phyloP scores from a whole-genome alignment of 1,140 invertebrate genomes.

The Subanguina moxae region DNA sequence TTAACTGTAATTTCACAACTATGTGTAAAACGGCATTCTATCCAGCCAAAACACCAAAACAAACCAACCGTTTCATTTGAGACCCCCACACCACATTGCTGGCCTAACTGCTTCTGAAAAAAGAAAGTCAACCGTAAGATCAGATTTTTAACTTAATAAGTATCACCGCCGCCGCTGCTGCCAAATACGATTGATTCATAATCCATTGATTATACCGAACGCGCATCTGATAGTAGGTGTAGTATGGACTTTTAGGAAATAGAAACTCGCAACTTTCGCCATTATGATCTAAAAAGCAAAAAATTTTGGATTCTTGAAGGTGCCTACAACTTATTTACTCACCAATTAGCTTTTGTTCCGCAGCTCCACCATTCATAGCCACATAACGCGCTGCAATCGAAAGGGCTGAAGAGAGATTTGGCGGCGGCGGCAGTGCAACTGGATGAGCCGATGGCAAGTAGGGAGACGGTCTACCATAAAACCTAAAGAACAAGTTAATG shows the following conservation, averaged over 20 bases:
- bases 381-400: constrained; percentile 27
- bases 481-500: background rate
- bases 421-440: constrained; percentile 17
- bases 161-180: background rate
- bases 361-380: constrained; percentile 20
- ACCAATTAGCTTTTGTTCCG: constrained; percentile 37
- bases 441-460: constrained; percentile 27
- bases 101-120: too few species aligned
- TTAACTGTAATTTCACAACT: too few species aligned
- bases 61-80: too few species aligned
- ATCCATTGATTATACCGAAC: constrained; percentile 35
- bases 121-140: background rate
- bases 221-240: constrained; percentile 30
- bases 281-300: constrained; percentile 25
- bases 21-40: too few species aligned
- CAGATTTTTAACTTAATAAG: background rate
- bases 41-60: too few species aligned
- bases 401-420: constrained; percentile 21
- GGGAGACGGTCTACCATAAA: constrained; percentile 35
- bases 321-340: background rate
- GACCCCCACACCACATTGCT: too few species aligned
- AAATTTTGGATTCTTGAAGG: too few species aligned
- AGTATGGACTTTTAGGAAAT: constrained; percentile 25
- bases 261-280: constrained; percentile 27
- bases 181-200: constrained; percentile 15